A percentile compares a stretch with the other conserved stretches of the same genome.
These are phyloP conservation scores for Arctia plantaginis DNA, from an alignment of 2,888 invertebrate genomes.

Conservation along the genomic window DNA sequence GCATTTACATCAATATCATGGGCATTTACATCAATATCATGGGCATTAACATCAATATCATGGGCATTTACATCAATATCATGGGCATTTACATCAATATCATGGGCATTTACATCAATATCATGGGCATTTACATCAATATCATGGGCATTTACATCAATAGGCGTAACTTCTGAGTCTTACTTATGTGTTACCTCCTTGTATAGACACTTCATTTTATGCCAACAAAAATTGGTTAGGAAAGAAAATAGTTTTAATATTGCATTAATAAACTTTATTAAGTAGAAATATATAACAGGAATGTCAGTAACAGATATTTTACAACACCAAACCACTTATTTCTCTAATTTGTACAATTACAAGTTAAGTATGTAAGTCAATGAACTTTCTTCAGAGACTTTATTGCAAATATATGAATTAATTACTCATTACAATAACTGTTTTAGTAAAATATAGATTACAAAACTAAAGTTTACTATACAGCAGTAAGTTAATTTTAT, in stretches of 20 bases:
- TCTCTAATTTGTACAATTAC: neutral
- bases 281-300: slow-evolving; percentile 46
- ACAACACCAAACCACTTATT: neutral
- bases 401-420: neutral
- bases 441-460: slow-evolving; percentile 2
- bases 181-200: too few relatives aligned
- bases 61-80: too few relatives aligned
- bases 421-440: neutral
- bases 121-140: too few relatives aligned
- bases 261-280: slow-evolving; percentile 37
- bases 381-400: too few relatives aligned
- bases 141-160: too few relatives aligned
- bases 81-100: too few relatives aligned
- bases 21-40: too few relatives aligned
- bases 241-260: neutral
- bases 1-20: too few relatives aligned
- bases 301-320: slow-evolving; percentile 26
- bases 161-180: too few relatives aligned
- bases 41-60: too few relatives aligned
- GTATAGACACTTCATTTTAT: neutral
- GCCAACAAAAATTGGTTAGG: neutral
- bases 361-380: neutral
- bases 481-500: neutral
- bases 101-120: too few relatives aligned
- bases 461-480: neutral